Evolutionary conservation across 2,113 vertebrate genomes (phyloP).

Genomic region (Vanacampus margaritifer): DNA sequence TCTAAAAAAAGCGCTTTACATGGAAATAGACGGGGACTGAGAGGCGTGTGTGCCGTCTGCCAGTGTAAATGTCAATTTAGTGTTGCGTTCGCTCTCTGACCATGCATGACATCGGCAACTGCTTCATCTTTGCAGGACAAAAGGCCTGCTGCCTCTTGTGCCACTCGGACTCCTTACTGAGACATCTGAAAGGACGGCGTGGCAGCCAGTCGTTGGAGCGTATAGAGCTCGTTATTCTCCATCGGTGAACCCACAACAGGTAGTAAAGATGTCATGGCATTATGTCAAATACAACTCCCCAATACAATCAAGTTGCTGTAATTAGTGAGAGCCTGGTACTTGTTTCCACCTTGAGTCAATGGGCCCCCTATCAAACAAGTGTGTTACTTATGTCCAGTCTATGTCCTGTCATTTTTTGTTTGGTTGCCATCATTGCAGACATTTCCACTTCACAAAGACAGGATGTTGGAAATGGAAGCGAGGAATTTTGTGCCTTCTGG

Average conservation of each 20-base stretch:
- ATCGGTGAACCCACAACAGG: constrained; percentile 54
- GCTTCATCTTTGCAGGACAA: constrained; percentile 60
- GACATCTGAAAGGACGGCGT: constrained; percentile 28
- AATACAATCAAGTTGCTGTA: background rate
- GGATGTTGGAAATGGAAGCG: background rate
- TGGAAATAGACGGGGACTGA: constrained; percentile 51
- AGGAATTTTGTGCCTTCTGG: background rate
- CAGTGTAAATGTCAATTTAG: constrained; percentile 66
- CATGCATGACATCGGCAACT: constrained; percentile 60
- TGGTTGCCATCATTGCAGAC: background rate
- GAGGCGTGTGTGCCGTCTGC: constrained; percentile 34
- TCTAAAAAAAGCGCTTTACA: constrained; percentile 46
- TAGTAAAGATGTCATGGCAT: constrained; percentile 54
- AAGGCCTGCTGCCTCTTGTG: constrained; percentile 30
- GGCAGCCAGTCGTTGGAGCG: constrained; percentile 45
- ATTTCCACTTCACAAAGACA: background rate
- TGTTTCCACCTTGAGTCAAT: background rate
- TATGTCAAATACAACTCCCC: background rate
- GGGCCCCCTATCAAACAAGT: background rate
- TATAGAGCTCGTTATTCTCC: constrained; percentile 14
- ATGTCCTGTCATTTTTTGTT: background rate
- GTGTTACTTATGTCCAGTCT: background rate
- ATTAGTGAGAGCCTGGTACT: background rate
- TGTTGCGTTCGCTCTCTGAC: constrained; percentile 53
- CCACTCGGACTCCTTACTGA: constrained; percentile 27